These are phyloP conservation scores for Ctenopoma multispine DNA, from an alignment of 2,797 vertebrate genomes.

Conservation along the genomic window DNA sequence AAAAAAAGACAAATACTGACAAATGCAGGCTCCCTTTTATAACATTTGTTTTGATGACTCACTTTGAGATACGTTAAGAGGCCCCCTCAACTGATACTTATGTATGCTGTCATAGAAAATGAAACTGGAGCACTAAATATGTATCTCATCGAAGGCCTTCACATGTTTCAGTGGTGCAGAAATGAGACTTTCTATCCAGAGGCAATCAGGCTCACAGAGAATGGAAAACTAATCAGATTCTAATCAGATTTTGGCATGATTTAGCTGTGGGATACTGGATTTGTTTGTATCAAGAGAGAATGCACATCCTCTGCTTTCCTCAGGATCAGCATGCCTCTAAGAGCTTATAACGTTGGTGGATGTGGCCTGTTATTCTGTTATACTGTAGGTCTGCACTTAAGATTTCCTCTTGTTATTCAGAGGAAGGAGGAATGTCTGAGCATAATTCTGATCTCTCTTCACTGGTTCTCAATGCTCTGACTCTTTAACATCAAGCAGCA, in stretches of 20 bases:
- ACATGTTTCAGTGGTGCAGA: not conserved
- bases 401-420: slow-evolving; percentile 16
- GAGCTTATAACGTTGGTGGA: not conserved
- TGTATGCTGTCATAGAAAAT: slow-evolving; percentile 7
- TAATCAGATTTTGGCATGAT: too few relatives aligned
- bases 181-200: too few relatives aligned
- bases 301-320: too few relatives aligned
- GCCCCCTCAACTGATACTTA: not conserved
- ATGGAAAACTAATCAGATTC: not conserved
- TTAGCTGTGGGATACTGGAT: not conserved
- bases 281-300: not conserved
- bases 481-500: not conserved
- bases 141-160: not conserved
- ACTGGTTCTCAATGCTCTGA: not conserved
- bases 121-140: slow-evolving; percentile 7
- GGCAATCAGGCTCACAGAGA: not conserved
- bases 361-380: not conserved
- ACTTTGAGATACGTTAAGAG: not conserved
- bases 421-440: not conserved
- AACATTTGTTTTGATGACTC: slow-evolving; percentile 48
- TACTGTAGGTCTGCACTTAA: not conserved
- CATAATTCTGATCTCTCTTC: slow-evolving; percentile 2
- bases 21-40: slow-evolving; percentile 21
- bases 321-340: too few relatives aligned
- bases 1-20: slow-evolving; percentile 9